Base-by-base conservation (phyloP, 2,113 vertebrate species). In the Etia nguti region DNA sequence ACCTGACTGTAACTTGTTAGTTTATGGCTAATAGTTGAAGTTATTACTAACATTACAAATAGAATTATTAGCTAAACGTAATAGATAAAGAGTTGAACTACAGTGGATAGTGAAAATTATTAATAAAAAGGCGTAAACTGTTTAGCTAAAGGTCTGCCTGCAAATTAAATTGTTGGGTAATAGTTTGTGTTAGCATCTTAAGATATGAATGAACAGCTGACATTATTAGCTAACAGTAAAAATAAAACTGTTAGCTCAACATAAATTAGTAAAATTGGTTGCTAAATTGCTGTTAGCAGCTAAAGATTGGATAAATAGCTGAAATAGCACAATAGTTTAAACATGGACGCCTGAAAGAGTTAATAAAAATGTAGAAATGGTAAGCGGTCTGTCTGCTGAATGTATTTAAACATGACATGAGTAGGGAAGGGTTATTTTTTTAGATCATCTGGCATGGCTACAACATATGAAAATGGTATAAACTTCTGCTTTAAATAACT, bases 41-140 rank as follows among this genome's bases (percentile, higher is more conserved):
- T 10, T 73, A 73, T 73, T 73, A 46, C 22, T 73, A 73, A 73
- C 38, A 26, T 13, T 46, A 73, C 16, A 9, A 26, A 10, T 1
- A 73, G 8, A 73, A 26, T 0, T 73, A 26, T 46, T 73, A 0
- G 13, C 38, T 73, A 70, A 10, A 70, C n/a, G 10, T 43, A 70
- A 70, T 16, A n/a, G 52, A 24, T 9, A 73, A 46, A 73, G 8
- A 70, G 38, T 26, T 43, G 5, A 73, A 73, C 22, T 73, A 73
- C 0, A 73, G 24, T 73, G 38, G 38, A 4, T 0, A 46, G 38
- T 15, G 8, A 70, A 43, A 70, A 26, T 16, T 22, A 73, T 26
- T 26, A 46, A 26, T 46, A 22, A 73, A 46, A 73, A 46, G 68
- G 26, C 5, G 9, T 26, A 26, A 73, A 43, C 6, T 4, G 6